Evolutionary conservation across 2,888 invertebrate genomes (phyloP).

Genomic region (Capitulum mitella): DNA sequence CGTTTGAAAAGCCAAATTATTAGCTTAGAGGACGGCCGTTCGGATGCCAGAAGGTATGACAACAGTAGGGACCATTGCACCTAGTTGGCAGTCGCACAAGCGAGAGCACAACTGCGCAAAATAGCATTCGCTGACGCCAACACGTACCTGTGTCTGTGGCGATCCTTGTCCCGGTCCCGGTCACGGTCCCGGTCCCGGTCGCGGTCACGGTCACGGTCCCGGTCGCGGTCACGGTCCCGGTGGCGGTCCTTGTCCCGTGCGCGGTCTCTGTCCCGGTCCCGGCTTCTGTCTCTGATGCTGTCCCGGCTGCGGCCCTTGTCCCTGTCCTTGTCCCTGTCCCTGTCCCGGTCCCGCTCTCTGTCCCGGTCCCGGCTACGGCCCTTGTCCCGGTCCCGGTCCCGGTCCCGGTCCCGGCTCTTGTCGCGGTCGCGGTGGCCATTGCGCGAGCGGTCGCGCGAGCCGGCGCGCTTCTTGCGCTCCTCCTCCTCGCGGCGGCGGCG

Average conservation of each 20-base stretch:
- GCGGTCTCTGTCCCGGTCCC: conserved; percentile 41
- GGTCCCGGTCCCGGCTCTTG: conserved; percentile 44
- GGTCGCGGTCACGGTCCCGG: background rate
- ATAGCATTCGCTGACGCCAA: too few species aligned
- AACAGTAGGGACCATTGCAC: too few species aligned
- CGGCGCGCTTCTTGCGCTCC: background rate
- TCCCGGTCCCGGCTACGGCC: background rate
- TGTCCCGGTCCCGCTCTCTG: background rate
- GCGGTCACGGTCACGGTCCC: too few species aligned
- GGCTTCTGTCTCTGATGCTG: background rate
- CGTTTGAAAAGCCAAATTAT: too few species aligned
- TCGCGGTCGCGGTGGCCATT: background rate
- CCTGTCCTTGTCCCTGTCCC: background rate
- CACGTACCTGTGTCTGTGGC: background rate
- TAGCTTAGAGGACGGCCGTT: too few species aligned
- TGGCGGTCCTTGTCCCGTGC: too few species aligned
- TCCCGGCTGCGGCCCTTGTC: too few species aligned
- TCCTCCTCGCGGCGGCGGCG: background rate
- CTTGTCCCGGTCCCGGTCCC: background rate
- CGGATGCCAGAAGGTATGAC: too few species aligned
- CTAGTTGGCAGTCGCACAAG: too few species aligned
- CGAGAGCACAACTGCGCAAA: too few species aligned
- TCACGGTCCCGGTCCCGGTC: background rate
- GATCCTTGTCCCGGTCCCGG: background rate
- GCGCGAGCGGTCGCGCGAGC: too few species aligned